These are phyloP conservation scores for Drosophila nr. medialis DNA, from an alignment of 2,888 invertebrate genomes.

Conservation along the genomic window DNA sequence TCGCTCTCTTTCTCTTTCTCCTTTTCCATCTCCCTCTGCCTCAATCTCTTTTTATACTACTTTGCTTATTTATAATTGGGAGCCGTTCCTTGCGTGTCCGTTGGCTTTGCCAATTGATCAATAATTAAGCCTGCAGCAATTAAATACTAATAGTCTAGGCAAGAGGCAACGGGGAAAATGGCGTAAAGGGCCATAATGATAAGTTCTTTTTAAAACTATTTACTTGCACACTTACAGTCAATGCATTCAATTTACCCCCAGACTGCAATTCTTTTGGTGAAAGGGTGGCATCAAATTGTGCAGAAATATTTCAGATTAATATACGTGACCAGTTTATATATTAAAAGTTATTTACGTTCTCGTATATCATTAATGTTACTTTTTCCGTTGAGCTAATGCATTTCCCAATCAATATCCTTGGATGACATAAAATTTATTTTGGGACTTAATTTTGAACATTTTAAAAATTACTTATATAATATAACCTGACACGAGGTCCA, in stretches of 20 bases:
- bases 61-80: constrained; percentile 47
- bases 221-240: constrained; percentile 64
- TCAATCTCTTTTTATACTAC: not conserved
- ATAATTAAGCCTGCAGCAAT: constrained; percentile 74
- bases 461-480: too few relatives aligned
- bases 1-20: too few relatives aligned
- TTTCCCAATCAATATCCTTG: not conserved
- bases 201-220: constrained; percentile 76
- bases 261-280: not conserved
- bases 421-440: not conserved
- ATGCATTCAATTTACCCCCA: constrained; percentile 37
- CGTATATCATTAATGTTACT: not conserved
- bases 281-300: not conserved
- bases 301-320: not conserved
- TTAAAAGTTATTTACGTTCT: not conserved
- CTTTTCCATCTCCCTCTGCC: not conserved
- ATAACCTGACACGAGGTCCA: not conserved
- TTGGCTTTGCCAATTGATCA: constrained; percentile 65
- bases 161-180: not conserved
- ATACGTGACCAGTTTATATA: not conserved
- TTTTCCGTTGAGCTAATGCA: not conserved
- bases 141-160: constrained; percentile 69
- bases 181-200: constrained; percentile 49
- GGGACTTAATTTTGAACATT: not conserved
- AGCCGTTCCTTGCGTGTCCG: constrained; percentile 48